phyloP scores from a whole-genome alignment of 2,797 vertebrate species.

The Fundulus diaphanus region DNA sequence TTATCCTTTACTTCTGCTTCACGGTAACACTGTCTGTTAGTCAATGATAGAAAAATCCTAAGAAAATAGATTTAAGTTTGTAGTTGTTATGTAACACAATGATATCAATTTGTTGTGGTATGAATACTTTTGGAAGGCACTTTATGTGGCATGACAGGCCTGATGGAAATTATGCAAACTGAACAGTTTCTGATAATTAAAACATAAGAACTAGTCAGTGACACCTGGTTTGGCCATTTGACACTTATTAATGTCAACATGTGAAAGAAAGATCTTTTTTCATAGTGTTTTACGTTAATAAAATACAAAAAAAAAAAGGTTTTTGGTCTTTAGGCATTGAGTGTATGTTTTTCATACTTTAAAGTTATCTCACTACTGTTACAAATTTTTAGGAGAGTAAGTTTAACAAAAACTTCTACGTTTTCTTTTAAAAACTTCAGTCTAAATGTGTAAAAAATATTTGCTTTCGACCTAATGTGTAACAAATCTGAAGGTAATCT shows the following conservation, averaged over 20 bases:
- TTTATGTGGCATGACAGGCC: neutral
- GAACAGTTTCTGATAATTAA: neutral
- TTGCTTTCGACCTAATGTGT: neutral
- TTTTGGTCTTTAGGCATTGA: neutral
- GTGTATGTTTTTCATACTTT: neutral
- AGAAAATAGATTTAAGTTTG: neutral
- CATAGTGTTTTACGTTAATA: neutral
- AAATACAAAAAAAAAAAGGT: neutral
- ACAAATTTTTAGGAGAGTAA: neutral
- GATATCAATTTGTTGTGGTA: neutral
- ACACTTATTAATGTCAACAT: neutral
- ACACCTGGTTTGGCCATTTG: neutral
- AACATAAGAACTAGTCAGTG: neutral
- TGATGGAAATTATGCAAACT: neutral
- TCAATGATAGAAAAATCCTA: neutral
- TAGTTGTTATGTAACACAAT: neutral
- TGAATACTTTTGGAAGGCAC: neutral
- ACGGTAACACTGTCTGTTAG: neutral
- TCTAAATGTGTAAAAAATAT: neutral
- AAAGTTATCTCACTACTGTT: neutral
- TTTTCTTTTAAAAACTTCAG: neutral
- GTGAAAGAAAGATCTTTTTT: neutral
- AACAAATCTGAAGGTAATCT: neutral
- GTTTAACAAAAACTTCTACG: no score
- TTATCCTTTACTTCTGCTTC: neutral